phyloP scores from a whole-genome alignment of 2,113 vertebrate species.

The Chaetodon auriga region DNA sequence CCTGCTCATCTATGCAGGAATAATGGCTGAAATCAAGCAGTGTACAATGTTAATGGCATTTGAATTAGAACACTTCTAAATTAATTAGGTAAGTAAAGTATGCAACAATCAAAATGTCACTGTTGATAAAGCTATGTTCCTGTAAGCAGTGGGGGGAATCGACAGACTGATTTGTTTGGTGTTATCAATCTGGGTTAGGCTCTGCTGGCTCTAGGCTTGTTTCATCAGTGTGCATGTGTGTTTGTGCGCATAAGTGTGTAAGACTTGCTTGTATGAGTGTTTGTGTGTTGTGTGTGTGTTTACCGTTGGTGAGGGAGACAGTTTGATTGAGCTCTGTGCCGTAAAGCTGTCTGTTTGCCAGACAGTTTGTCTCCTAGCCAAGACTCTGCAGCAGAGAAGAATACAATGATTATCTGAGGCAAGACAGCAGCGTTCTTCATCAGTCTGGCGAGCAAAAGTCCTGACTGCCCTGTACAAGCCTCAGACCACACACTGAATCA shows the following conservation, averaged over 20 bases:
- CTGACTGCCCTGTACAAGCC: slow-evolving; percentile 47
- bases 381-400: slow-evolving; percentile 80
- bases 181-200: slow-evolving; percentile 83
- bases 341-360: slow-evolving; percentile 86
- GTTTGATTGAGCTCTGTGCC: slow-evolving; percentile 82
- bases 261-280: slow-evolving; percentile 34
- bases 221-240: slow-evolving; percentile 54
- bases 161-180: slow-evolving; percentile 80
- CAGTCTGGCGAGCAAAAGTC: slow-evolving; percentile 65
- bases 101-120: slow-evolving; percentile 77
- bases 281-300: slow-evolving; percentile 58
- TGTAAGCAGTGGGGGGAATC: slow-evolving; percentile 65
- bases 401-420: slow-evolving; percentile 84
- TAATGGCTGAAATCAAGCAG: slow-evolving; percentile 75
- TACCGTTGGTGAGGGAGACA: slow-evolving; percentile 74
- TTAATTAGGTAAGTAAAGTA: slow-evolving; percentile 77
- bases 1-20: slow-evolving; percentile 65
- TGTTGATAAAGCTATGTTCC: slow-evolving; percentile 73
- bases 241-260: slow-evolving; percentile 51
- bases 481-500: slow-evolving; percentile 67
- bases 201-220: slow-evolving; percentile 72
- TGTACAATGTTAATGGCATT: slow-evolving; percentile 77
- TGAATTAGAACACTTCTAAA: slow-evolving; percentile 79
- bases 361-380: slow-evolving; percentile 82
- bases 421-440: slow-evolving; percentile 72